Evolutionary conservation across 1,140 invertebrate species (phyloP), one percentile per base, ranked within the genome.

Genomic region (Cylas formicarius): DNA sequence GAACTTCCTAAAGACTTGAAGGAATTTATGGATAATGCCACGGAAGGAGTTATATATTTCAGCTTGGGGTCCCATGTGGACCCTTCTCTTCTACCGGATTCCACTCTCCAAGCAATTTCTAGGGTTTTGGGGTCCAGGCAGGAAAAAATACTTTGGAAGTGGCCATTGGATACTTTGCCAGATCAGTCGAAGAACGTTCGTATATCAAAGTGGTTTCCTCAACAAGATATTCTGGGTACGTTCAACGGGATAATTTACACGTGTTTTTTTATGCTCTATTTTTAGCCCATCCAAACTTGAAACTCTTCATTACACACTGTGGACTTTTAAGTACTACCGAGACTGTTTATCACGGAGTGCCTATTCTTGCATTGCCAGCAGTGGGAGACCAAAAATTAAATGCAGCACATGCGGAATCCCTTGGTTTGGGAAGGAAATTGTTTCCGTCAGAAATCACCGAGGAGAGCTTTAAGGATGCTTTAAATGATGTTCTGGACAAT

Each of bases 241-340:
- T 40, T 28, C 10, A 3, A 13, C 19, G 7, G 3, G 10, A 35
- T 42, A 3, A 8, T 2, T n/a, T n/a, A n/a, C n/a, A n/a, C n/a
- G n/a, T n/a, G n/a, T n/a, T n/a, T n/a, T n/a, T n/a, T n/a, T n/a
- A 14, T 37, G 4, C 13, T n/a, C 35, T n/a, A 13, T n/a, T 8
- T 13, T 17, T 13, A 9, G 52, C 49, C 11, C 53, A 55, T 38
- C 53, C 50, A n/a, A 55, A 55, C 34, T 19, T 53, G 11, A 53
- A 50, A 47, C 33, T 55, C 3, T 55, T 55, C 27, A 55, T 55
- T 4, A 53, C 46, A 0, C 53, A 55, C 35, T 50, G 34, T 7
- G 84, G 84, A 11, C 57, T 78, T 14, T 66, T 81, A 20, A 82
- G 82, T 38, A 68, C 77, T 2, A 74, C 77, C 45, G 84, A 87